Percentiles rank a stretch among this genome's conserved stretches.
Evolutionary conservation across 2,113 vertebrate genomes (phyloP).

Genomic region (Pedetes capensis): DNA sequence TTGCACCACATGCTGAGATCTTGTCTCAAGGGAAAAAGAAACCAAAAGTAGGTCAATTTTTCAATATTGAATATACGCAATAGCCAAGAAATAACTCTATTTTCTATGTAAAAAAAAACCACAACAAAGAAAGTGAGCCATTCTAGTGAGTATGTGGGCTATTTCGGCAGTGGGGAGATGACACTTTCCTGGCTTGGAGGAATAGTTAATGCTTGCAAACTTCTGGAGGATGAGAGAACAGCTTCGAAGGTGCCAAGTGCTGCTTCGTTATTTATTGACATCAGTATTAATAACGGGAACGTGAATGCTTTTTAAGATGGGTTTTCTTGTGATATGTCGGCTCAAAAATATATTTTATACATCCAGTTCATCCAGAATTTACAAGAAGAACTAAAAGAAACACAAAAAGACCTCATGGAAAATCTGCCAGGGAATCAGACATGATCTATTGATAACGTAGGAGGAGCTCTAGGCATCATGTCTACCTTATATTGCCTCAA

Average conservation of each 20-base stretch:
- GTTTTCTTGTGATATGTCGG: slow-evolving; percentile 2
- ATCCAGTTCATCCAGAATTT: not conserved
- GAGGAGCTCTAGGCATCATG: not conserved
- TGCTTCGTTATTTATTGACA: slow-evolving; percentile 45
- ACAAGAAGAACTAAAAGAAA: not conserved
- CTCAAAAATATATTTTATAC: not conserved
- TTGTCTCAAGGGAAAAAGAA: no score
- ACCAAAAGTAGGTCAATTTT: no score
- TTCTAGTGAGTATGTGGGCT: not conserved
- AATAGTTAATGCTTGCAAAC: not conserved
- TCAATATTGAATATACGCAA: not conserved
- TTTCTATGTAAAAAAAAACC: not conserved
- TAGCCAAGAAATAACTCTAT: not conserved
- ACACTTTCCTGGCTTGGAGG: not conserved
- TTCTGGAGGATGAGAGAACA: not conserved
- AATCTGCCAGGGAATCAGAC: not conserved
- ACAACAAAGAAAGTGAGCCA: not conserved
- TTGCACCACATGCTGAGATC: no score
- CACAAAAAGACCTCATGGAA: not conserved
- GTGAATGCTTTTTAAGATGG: not conserved
- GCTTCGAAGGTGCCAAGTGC: not conserved
- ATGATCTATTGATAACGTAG: not conserved
- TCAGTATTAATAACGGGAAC: slow-evolving; percentile 17
- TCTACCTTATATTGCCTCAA: not conserved
- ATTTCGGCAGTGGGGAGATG: not conserved